A percentile compares a stretch with the other conserved stretches of the same genome.
phyloP scores from a whole-genome alignment of 2,113 vertebrate genomes.

The Eurypyga helias region DNA sequence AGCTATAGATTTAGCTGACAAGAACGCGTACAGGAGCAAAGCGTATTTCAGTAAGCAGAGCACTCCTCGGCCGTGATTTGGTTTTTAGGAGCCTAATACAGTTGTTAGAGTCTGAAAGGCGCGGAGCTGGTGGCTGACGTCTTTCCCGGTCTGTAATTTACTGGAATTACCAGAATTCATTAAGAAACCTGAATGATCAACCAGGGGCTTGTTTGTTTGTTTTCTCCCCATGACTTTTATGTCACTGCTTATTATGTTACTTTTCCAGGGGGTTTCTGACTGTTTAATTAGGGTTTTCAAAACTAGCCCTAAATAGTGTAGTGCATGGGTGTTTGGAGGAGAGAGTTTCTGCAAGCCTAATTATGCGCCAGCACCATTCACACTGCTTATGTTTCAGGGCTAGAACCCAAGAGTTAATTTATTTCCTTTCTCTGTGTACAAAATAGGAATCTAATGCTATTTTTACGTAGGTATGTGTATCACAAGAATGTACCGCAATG shows the following conservation, averaged over 20 bases:
- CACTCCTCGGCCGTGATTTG: not conserved
- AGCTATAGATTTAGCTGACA: slow-evolving; percentile 39
- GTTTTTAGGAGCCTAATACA: not conserved
- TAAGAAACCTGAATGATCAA: not conserved
- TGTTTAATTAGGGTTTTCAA: slow-evolving; percentile 57
- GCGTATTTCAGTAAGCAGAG: not conserved
- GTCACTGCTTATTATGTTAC: slow-evolving; percentile 20
- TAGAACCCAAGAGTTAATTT: slow-evolving; percentile 22
- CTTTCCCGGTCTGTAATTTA: not conserved
- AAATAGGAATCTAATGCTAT: not conserved
- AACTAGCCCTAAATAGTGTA: slow-evolving; percentile 15
- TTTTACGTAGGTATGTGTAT: not conserved
- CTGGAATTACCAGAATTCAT: slow-evolving; percentile 18
- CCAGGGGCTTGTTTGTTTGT: slow-evolving; percentile 34
- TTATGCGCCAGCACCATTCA: slow-evolving; percentile 13
- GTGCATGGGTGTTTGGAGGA: slow-evolving; percentile 10
- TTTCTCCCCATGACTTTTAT: slow-evolving; percentile 36
- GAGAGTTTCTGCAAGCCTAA: slow-evolving; percentile 25
- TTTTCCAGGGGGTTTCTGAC: slow-evolving; percentile 44
- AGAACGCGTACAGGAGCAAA: not conserved
- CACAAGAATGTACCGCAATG: not conserved
- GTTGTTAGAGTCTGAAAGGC: slow-evolving; percentile 3
- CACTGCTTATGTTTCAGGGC: not conserved
- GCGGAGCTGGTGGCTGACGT: not conserved
- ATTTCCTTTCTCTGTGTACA: not conserved